A percentile compares a stretch with the other conserved stretches of the same genome.
Evolutionary conservation across 2,888 invertebrate genomes (phyloP).

Genomic region (Augochlorella aurata): DNA sequence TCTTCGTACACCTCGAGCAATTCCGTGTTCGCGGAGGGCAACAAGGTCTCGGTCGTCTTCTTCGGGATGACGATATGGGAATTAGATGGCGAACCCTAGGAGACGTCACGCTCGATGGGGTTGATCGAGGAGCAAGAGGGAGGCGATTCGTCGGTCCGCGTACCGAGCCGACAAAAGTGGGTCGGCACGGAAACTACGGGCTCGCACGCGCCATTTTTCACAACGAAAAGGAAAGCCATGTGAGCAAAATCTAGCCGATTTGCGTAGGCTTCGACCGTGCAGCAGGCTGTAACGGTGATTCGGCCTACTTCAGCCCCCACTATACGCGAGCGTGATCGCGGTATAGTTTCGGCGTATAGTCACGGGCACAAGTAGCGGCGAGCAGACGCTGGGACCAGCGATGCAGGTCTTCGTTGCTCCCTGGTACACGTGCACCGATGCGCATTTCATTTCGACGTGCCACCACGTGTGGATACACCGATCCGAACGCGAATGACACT

Average conservation of each 20-base stretch:
- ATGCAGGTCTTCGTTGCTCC: constrained; percentile 27
- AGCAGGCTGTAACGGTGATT: constrained; percentile 80
- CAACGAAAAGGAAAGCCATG: constrained; percentile 82
- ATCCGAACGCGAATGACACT: constrained; percentile 1
- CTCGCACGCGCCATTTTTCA: constrained; percentile 81
- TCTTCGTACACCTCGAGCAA: background rate
- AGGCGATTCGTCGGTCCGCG: constrained; percentile 6
- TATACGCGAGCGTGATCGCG: constrained; percentile 62
- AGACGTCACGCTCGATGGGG: background rate
- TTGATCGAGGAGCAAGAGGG: background rate
- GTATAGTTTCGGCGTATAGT: constrained; percentile 70
- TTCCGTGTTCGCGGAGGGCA: background rate
- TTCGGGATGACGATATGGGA: background rate
- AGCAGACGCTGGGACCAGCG: constrained; percentile 26
- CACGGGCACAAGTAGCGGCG: constrained; percentile 54
- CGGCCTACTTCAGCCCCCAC: constrained; percentile 78
- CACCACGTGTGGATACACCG: background rate
- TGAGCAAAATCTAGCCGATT: constrained; percentile 75
- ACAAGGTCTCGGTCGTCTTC: background rate
- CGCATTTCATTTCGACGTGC: constrained; percentile 13
- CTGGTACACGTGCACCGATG: constrained; percentile 11
- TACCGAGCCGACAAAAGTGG: constrained; percentile 64
- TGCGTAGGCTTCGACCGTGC: constrained; percentile 73
- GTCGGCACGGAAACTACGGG: constrained; percentile 74
- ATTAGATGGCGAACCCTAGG: background rate